Evolutionary conservation across 2,113 vertebrate genomes (phyloP).

Genomic region (Origma solitaria): DNA sequence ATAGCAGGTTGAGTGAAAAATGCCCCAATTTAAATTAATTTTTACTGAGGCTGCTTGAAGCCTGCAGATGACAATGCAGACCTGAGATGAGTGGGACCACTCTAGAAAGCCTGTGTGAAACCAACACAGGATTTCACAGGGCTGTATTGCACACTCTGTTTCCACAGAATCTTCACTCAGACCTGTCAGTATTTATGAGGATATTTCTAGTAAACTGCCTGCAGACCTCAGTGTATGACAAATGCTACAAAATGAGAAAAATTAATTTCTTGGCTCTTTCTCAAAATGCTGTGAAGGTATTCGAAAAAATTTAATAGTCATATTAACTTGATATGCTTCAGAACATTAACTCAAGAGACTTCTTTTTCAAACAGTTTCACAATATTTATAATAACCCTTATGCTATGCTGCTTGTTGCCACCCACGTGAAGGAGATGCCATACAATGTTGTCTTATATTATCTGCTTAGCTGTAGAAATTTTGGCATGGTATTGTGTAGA

Average conservation of each 20-base stretch:
- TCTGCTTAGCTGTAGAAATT: neutral
- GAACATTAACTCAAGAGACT: neutral
- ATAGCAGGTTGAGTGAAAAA: neutral
- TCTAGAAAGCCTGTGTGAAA: neutral
- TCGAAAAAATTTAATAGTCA: neutral
- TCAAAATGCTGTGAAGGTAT: neutral
- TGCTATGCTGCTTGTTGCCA: neutral
- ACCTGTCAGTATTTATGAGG: neutral
- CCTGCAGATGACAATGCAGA: neutral
- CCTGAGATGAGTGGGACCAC: neutral
- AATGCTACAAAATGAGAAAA: neutral
- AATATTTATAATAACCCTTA: conserved; percentile 16
- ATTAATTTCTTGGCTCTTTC: neutral
- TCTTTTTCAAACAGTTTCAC: neutral
- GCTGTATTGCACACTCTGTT: neutral
- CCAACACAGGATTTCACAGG: neutral
- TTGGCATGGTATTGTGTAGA: neutral
- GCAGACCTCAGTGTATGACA: neutral
- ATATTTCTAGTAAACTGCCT: neutral
- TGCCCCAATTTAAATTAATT: neutral
- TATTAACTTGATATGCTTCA: neutral
- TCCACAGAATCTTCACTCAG: neutral
- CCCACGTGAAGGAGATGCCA: neutral
- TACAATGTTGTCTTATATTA: neutral
- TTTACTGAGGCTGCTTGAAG: neutral